Evolutionary conservation across 2,888 invertebrate species (phyloP).

Genomic region (Napeogenes inachia): DNA sequence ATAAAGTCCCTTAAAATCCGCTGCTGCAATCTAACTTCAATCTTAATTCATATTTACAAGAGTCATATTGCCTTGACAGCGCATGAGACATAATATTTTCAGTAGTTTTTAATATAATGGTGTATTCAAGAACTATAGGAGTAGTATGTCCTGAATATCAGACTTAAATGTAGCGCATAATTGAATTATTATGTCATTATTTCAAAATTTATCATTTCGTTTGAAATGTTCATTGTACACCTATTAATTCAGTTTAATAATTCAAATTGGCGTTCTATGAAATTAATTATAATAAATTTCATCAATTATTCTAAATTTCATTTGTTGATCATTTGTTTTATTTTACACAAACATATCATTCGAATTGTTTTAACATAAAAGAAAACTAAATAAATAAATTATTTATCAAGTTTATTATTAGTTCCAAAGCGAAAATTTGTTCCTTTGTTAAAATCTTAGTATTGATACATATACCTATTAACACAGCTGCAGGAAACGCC

Average conservation of each 20-base stretch:
- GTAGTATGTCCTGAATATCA: slow-evolving; percentile 58
- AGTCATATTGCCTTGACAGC: slow-evolving; percentile 32
- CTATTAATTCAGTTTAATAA: slow-evolving; percentile 10
- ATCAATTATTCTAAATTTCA: background rate
- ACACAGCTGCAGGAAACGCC: slow-evolving; percentile 71
- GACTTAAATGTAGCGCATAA: slow-evolving; percentile 55
- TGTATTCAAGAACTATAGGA: slow-evolving; percentile 55
- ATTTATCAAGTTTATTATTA: no score
- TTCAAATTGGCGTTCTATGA: no score
- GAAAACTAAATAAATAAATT: no score
- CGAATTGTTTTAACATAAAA: background rate
- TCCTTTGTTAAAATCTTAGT: slow-evolving; percentile 24
- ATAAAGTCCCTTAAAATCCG: slow-evolving; percentile 36
- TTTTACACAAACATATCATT: background rate
- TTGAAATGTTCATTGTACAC: slow-evolving; percentile 9
- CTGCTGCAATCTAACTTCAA: slow-evolving; percentile 27
- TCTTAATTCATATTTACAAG: slow-evolving; percentile 31
- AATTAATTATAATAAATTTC: no score
- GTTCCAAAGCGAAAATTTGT: no score
- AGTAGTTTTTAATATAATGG: slow-evolving; percentile 45
- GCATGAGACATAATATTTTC: slow-evolving; percentile 34
- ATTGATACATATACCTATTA: slow-evolving; percentile 61
- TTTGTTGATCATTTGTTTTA: background rate
- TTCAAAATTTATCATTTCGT: slow-evolving; percentile 22
- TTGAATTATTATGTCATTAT: slow-evolving; percentile 40